A percentile compares a stretch with the other conserved stretches of the same genome.
phyloP scores from a whole-genome alignment of 2,797 vertebrate genomes.

The Smutsia gigantea region DNA sequence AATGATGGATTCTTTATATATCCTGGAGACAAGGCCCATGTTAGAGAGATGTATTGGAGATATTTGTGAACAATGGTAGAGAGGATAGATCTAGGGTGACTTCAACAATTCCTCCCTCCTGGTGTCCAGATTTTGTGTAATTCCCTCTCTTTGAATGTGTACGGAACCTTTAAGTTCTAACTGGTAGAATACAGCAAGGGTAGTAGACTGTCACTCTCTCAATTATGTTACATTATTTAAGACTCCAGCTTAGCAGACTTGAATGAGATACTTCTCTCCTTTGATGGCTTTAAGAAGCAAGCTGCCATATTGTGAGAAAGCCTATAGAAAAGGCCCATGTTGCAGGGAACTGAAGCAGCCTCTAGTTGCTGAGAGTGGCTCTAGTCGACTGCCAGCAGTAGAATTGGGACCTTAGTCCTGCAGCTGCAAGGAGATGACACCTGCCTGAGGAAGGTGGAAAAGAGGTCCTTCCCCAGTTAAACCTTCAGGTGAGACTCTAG shows the following conservation, averaged over 20 bases:
- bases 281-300: background rate
- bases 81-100: background rate
- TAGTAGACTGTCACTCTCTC: background rate
- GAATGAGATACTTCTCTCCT: background rate
- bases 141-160: background rate
- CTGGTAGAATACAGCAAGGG: background rate
- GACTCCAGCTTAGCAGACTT: background rate
- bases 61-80: background rate
- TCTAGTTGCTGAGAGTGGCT: background rate
- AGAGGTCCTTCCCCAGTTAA: background rate
- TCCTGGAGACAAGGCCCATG: background rate
- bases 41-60: too few species aligned
- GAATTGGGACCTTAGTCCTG: background rate
- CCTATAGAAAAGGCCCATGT: background rate
- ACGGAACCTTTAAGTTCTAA: background rate
- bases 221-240: background rate
- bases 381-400: background rate
- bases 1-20: background rate
- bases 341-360: background rate
- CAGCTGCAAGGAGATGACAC: background rate
- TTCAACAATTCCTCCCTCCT: background rate
- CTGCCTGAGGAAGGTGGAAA: background rate
- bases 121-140: background rate
- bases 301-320: background rate
- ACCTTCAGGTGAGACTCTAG: background rate